These are phyloP conservation scores for Conistra vaccinii DNA, from an alignment of 2,888 invertebrate genomes.

Conservation along the genomic window DNA sequence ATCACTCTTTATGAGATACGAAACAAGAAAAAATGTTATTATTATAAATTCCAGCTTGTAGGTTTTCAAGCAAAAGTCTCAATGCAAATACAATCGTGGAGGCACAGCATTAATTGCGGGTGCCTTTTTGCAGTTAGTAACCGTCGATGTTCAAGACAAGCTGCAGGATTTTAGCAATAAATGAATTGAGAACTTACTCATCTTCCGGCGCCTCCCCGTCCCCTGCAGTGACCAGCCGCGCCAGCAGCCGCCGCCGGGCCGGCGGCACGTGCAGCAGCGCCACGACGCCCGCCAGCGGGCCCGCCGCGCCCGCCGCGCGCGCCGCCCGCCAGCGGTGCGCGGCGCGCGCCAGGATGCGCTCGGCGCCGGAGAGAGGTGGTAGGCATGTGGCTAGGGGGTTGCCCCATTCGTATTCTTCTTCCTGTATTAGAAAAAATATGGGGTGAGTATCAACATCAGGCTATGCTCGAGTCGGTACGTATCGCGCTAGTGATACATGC, in stretches of 20 bases:
- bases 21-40: no score
- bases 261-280: slow-evolving; percentile 91
- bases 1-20: no score
- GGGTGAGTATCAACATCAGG: no score
- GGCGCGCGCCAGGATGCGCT: slow-evolving; percentile 90
- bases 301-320: slow-evolving; percentile 84
- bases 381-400: slow-evolving; percentile 92
- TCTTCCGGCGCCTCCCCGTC: slow-evolving; percentile 93
- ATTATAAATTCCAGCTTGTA: neutral
- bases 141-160: neutral
- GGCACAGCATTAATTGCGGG: no score
- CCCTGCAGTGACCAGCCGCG: slow-evolving; percentile 94
- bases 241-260: slow-evolving; percentile 91
- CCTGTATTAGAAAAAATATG: slow-evolving; percentile 90
- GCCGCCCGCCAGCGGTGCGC: slow-evolving; percentile 93
- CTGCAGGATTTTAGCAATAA: neutral
- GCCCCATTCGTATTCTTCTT: slow-evolving; percentile 96
- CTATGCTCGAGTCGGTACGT: no score
- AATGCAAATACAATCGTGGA: neutral
- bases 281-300: slow-evolving; percentile 89
- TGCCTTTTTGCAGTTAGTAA: no score
- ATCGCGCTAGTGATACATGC: no score
- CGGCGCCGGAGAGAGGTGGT: slow-evolving; percentile 84
- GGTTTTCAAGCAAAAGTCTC: no score
- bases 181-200: slow-evolving; percentile 81